Percentiles rank a stretch among this genome's conserved stretches.
These are phyloP conservation scores for Reticulitermes speratus DNA, from an alignment of 1,140 invertebrate genomes.

Conservation along the genomic window DNA sequence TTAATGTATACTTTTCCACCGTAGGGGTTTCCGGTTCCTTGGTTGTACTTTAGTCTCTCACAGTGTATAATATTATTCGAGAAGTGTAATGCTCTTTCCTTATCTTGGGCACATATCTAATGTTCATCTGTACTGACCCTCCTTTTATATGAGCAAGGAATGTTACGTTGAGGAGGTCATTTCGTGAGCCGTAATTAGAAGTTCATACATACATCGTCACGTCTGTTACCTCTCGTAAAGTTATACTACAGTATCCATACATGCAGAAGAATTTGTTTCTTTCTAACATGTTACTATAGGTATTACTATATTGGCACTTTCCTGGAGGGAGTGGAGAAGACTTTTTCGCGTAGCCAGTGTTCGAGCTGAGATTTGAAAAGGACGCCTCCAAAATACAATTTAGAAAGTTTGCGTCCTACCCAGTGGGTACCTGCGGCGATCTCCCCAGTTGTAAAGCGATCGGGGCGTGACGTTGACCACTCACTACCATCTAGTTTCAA, in stretches of 20 bases:
- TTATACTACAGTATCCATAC: background rate
- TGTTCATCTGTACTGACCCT: background rate
- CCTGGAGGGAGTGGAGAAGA: too few relatives aligned
- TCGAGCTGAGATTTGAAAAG: too few relatives aligned
- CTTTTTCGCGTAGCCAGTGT: too few relatives aligned
- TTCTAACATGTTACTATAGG: too few relatives aligned
- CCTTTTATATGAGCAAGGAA: background rate
- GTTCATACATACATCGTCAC: background rate
- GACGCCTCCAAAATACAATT: too few relatives aligned
- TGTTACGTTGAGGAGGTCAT: constrained; percentile 10
- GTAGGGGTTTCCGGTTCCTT: background rate
- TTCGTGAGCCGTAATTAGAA: constrained; percentile 15
- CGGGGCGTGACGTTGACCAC: too few relatives aligned
- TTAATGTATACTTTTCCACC: background rate
- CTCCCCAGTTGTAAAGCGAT: too few relatives aligned
- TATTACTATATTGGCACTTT: too few relatives aligned
- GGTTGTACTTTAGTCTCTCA: background rate
- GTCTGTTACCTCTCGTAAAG: background rate
- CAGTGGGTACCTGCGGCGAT: too few relatives aligned
- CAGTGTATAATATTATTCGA: background rate
- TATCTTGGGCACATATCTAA: background rate
- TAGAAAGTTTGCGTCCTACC: too few relatives aligned
- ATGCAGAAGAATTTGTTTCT: background rate
- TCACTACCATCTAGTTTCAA: too few relatives aligned
- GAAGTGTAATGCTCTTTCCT: background rate